A percentile compares a stretch with the other conserved stretches of the same genome.
These are phyloP conservation scores for Cepaea nemoralis DNA, from an alignment of 1,140 invertebrate species.

Conservation along the genomic window DNA sequence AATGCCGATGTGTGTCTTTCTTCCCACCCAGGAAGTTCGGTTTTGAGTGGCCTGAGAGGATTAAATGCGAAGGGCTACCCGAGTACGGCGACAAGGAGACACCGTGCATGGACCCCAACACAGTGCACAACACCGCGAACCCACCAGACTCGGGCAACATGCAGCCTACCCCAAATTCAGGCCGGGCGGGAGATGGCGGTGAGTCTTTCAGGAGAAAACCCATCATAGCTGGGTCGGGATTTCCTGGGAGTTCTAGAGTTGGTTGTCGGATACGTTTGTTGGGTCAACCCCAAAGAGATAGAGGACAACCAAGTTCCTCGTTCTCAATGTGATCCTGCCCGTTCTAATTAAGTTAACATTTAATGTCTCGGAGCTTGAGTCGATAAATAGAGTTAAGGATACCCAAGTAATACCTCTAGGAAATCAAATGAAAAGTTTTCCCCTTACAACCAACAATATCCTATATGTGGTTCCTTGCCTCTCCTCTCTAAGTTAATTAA, in stretches of 20 bases:
- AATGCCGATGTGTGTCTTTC: background rate
- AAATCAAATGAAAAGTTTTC: no score
- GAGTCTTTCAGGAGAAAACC: background rate
- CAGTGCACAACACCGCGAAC: constrained; percentile 81
- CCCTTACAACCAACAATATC: no score
- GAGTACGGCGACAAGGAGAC: constrained; percentile 82
- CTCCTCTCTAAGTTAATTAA: no score
- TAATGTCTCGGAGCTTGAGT: no score
- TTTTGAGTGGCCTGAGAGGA: constrained; percentile 95
- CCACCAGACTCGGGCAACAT: background rate
- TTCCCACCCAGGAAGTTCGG: constrained; percentile 81
- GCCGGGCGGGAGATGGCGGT: constrained; percentile 38
- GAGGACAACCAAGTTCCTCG: no score
- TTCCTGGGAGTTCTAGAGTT: background rate
- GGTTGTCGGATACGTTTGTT: no score
- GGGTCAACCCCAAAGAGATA: no score
- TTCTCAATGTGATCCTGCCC: no score
- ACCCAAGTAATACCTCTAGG: no score
- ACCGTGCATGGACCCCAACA: constrained; percentile 87
- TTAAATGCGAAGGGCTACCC: constrained; percentile 93
- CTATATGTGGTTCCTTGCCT: no score
- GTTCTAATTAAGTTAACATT: no score
- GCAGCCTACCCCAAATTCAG: constrained; percentile 75
- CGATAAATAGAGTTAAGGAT: no score
- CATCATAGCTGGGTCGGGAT: background rate